These are phyloP conservation scores for Drosophila parthenogenetica DNA, from an alignment of 2,888 invertebrate genomes.

Conservation along the genomic window DNA sequence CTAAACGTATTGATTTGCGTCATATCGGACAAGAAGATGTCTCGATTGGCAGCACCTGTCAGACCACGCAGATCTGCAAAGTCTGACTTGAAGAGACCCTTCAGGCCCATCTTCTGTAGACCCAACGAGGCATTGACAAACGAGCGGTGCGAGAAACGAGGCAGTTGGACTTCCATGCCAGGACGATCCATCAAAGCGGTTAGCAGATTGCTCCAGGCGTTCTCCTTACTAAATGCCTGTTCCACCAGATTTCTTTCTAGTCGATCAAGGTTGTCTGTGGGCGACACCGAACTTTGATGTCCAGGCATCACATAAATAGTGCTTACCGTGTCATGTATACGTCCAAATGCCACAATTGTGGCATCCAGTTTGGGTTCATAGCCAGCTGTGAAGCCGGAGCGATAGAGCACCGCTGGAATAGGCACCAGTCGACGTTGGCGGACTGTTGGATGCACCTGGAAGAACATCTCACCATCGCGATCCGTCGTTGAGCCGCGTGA, in stretches of 20 bases:
- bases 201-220: constrained; percentile 90
- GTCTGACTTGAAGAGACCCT: constrained; percentile 90
- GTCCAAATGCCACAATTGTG: constrained; percentile 92
- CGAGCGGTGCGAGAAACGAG: constrained; percentile 93
- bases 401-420: constrained; percentile 93
- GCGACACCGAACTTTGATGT: constrained; percentile 92
- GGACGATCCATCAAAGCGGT: constrained; percentile 90
- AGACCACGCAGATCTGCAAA: constrained; percentile 93
- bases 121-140: constrained; percentile 92
- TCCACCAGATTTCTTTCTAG: constrained; percentile 90
- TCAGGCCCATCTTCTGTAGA: constrained; percentile 92
- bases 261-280: constrained; percentile 91
- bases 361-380: constrained; percentile 94
- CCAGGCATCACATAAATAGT: constrained; percentile 94
- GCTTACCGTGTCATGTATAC: constrained; percentile 89
- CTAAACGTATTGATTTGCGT: constrained; percentile 93
- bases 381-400: constrained; percentile 91
- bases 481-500: constrained; percentile 90
- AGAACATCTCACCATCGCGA: constrained; percentile 94
- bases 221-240: constrained; percentile 87
- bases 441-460: constrained; percentile 92
- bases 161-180: constrained; percentile 93
- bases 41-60: constrained; percentile 91
- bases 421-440: constrained; percentile 92
- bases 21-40: constrained; percentile 93